phyloP scores from a whole-genome alignment of 2,888 invertebrate genomes.

The Hypercompe scribonia region DNA sequence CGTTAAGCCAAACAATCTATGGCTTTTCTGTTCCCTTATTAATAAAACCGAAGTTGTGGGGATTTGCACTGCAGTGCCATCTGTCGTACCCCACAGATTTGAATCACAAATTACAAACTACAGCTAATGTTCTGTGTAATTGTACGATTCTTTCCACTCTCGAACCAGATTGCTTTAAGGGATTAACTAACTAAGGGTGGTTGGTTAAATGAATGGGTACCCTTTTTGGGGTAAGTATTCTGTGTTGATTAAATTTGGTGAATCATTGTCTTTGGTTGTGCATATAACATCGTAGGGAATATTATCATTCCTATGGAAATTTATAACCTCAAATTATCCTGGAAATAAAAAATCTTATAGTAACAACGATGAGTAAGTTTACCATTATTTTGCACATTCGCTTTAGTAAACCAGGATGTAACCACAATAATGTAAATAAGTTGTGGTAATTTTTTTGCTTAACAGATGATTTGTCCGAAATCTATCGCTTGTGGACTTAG shows the following conservation, averaged over 20 bases:
- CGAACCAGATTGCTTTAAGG: conserved; percentile 26
- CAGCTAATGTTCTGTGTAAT: conserved; percentile 59
- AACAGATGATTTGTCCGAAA: not conserved
- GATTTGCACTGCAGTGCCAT: conserved; percentile 51
- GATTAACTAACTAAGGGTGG: conserved; percentile 38
- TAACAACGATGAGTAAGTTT: not conserved
- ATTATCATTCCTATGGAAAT: not conserved
- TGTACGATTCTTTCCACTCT: conserved; percentile 50
- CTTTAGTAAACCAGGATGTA: not conserved
- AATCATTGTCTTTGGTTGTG: not conserved
- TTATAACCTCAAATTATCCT: not conserved
- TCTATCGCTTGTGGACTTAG: too few relatives aligned
- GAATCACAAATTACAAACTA: conserved; percentile 61
- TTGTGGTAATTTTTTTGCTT: not conserved
- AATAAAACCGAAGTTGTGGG: conserved; percentile 40
- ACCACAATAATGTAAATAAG: not conserved
- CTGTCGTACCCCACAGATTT: conserved; percentile 57
- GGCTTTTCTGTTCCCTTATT: conserved; percentile 32
- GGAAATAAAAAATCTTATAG: not conserved
- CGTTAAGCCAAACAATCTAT: not conserved
- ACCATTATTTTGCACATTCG: not conserved
- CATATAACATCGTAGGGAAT: not conserved
- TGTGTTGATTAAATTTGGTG: conserved; percentile 36
- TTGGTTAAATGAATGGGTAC: conserved; percentile 26
- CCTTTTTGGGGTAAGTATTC: conserved; percentile 20